These are phyloP conservation scores for Pegoplata infirma DNA, from an alignment of 2,888 invertebrate species.

Conservation along the genomic window DNA sequence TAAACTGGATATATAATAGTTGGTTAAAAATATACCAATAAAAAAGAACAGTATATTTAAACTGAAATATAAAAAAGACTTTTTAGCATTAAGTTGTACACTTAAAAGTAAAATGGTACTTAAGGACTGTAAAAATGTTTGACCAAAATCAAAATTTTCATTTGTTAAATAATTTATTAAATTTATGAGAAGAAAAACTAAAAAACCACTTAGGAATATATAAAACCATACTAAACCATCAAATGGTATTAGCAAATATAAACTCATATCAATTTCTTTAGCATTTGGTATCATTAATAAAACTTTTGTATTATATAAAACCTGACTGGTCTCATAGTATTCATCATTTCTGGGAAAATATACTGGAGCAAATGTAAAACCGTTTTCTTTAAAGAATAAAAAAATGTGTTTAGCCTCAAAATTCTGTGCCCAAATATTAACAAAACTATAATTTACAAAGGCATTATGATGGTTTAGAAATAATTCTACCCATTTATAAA, in stretches of 20 bases:
- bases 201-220: background rate
- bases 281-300: conserved; percentile 2
- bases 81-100: conserved; percentile 8
- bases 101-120: conserved; percentile 23
- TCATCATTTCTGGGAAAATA: background rate
- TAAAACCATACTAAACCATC: background rate
- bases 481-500: conserved; percentile 62
- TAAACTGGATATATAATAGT: conserved; percentile 64
- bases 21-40: conserved; percentile 66
- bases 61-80: conserved; percentile 37
- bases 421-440: background rate
- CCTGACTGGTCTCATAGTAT: background rate
- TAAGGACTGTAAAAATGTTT: background rate
- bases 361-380: background rate
- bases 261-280: conserved; percentile 7
- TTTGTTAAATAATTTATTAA: background rate
- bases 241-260: conserved; percentile 21
- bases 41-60: conserved; percentile 60
- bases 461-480: conserved; percentile 67
- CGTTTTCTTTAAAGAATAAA: background rate
- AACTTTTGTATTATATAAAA: background rate
- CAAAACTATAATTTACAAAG: conserved; percentile 10
- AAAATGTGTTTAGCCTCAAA: background rate
- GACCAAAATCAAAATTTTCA: too few species aligned
- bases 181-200: background rate